Percentiles rank a stretch among this genome's conserved stretches.
These are phyloP conservation scores for Brienomyrus longianalis DNA, from an alignment of 2,113 vertebrate species.

Conservation along the genomic window DNA sequence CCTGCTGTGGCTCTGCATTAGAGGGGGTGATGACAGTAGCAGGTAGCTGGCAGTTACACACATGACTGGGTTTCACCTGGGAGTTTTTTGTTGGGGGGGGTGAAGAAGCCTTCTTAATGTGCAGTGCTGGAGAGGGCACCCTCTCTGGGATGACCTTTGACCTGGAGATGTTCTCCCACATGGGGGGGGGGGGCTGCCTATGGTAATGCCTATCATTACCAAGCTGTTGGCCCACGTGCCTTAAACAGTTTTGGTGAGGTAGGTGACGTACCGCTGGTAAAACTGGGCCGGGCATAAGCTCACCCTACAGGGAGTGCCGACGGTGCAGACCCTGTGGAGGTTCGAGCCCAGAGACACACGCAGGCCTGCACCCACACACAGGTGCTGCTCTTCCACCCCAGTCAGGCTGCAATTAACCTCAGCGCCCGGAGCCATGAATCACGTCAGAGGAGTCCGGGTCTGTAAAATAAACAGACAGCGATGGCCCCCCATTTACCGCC, in stretches of 20 bases:
- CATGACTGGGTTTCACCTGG: conserved; percentile 53
- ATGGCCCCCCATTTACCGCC: conserved; percentile 62
- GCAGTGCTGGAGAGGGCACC: conserved; percentile 39
- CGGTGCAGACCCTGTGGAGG: neutral
- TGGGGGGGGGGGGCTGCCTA: neutral
- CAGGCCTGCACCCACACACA: conserved; percentile 46
- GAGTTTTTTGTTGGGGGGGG: neutral
- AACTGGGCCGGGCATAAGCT: neutral
- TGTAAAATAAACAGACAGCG: conserved; percentile 70
- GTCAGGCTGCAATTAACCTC: conserved; percentile 68
- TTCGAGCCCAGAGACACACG: neutral
- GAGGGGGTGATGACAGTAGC: conserved; percentile 71
- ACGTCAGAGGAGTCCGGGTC: conserved; percentile 59
- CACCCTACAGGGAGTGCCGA: neutral
- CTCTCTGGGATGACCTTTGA: conserved; percentile 50
- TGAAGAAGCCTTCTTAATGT: conserved; percentile 34
- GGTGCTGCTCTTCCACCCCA: conserved; percentile 57
- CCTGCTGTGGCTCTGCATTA: conserved; percentile 50
- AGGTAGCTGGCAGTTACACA: conserved; percentile 46
- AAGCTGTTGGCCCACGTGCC: neutral
- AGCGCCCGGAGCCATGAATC: conserved; percentile 71
- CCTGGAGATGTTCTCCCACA: conserved; percentile 40
- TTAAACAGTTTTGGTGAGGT: conserved; percentile 3
- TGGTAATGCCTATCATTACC: no score
- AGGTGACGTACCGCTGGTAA: conserved; percentile 7